Evolutionary conservation across 2,797 vertebrate genomes (phyloP), one percentile per base, ranked within the genome.

Genomic region (Lithobates pipiens): DNA sequence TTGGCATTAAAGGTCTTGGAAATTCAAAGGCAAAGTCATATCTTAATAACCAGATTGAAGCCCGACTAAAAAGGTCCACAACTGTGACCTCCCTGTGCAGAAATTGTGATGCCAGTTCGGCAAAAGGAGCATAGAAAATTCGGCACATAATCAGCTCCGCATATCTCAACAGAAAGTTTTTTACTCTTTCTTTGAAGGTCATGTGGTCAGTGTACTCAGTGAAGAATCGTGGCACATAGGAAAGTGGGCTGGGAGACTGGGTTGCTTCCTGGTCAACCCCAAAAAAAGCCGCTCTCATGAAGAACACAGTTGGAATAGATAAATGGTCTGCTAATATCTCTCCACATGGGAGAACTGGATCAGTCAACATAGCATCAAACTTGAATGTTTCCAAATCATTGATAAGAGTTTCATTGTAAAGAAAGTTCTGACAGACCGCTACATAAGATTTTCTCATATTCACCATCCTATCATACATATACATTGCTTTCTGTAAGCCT

Each of bases 1-100:
- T 96, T 6, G 96, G 96, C 96, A 96, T 96, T 25, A 96, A 42
- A 4, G 95, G 96, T 8, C 93, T 94, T 61, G 93, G 92, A 29
- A 91, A 91, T 72, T 96, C 95, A 73, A 96, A 89, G 0, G 91
- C 90, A 50, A 96, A 95, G 88, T 96, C 96, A 0, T 86, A 91
- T 87, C 92, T 94, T 87, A 96, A 0, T 0, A 95, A 89, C 94
- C 93, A 95, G 74, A 95, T 5, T 0, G 93, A 83, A 15, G 46
- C 91, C 5, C 84, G 69, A 21, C 87, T 68, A 5, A 94, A 68
- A n/a, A 95, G 25, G 5, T 92, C 90, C 0, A 0, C 0, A 21
- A 93, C 0, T 0, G 87, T 89, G 2, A 80, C 73, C 3, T 93
- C 89, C 71, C 0, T 90, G 16, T 6, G 80, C 29, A 94, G 90